phyloP scores from a whole-genome alignment of 35 echinoderm and acorn worm species.

The Hemicentrotus pulcherrimus region DNA sequence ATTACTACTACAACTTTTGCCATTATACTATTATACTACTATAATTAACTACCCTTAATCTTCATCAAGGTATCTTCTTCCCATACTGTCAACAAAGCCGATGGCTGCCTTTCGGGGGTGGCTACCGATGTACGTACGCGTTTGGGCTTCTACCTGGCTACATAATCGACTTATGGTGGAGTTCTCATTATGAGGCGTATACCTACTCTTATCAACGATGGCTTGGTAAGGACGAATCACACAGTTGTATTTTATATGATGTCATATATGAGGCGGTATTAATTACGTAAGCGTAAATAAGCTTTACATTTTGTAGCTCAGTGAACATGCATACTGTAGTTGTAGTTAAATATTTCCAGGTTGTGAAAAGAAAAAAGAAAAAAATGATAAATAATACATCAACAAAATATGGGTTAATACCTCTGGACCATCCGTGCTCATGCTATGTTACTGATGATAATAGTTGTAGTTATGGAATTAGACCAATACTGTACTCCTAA shows the following conservation, averaged over 20 bases:
- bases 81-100: not conserved
- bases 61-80: not conserved
- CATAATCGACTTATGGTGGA: not conserved
- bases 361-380: too few relatives aligned
- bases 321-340: not conserved
- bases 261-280: not conserved
- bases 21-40: not conserved
- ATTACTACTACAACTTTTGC: not conserved
- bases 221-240: not conserved
- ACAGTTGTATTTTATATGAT: not conserved
- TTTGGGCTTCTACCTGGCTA: not conserved
- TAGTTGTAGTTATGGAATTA: too few relatives aligned
- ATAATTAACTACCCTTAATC: too few relatives aligned
- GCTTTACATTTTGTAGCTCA: not conserved
- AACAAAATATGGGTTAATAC: too few relatives aligned
- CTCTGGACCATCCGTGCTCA: too few relatives aligned
- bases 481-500: too few relatives aligned
- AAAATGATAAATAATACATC: too few relatives aligned
- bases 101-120: not conserved
- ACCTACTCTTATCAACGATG: not conserved
- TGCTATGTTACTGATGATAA: too few relatives aligned
- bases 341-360: too few relatives aligned
- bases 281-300: not conserved
- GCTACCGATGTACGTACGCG: not conserved
- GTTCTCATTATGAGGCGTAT: not conserved